These are phyloP conservation scores for Lycaena phlaeas DNA, from an alignment of 2,888 invertebrate species.

Conservation along the genomic window DNA sequence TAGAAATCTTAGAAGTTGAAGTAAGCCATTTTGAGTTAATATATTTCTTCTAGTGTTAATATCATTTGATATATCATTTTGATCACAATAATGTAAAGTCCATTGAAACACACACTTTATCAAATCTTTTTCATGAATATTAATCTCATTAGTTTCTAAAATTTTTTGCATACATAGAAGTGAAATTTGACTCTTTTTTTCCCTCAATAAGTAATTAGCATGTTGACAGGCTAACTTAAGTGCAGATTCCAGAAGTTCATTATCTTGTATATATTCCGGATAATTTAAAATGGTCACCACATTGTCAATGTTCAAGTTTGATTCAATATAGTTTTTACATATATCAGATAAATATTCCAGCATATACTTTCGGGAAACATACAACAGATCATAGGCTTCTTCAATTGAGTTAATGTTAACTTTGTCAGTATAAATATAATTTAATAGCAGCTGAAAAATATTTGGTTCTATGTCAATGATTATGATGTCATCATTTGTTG, in stretches of 20 bases:
- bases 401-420: slow-evolving; percentile 67
- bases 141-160: slow-evolving; percentile 61
- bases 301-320: slow-evolving; percentile 71
- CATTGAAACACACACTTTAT: slow-evolving; percentile 69
- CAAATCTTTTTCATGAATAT: slow-evolving; percentile 66
- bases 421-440: slow-evolving; percentile 76
- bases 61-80: slow-evolving; percentile 42
- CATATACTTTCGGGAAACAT: slow-evolving; percentile 78
- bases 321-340: slow-evolving; percentile 68
- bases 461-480: slow-evolving; percentile 74
- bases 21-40: slow-evolving; percentile 50
- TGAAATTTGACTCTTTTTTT: slow-evolving; percentile 62
- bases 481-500: slow-evolving; percentile 56
- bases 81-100: slow-evolving; percentile 65
- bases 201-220: slow-evolving; percentile 65
- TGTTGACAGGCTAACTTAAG: slow-evolving; percentile 71
- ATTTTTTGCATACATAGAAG: slow-evolving; percentile 59
- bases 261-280: slow-evolving; percentile 72
- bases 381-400: slow-evolving; percentile 75
- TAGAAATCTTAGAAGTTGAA: slow-evolving; percentile 57
- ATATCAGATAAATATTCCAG: slow-evolving; percentile 62
- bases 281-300: slow-evolving; percentile 74
- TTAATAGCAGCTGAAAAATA: slow-evolving; percentile 73
- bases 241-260: slow-evolving; percentile 63
- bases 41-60: slow-evolving; percentile 55